Evolutionary conservation across 2,888 invertebrate genomes (phyloP).

Genomic region (Tridacna crocea): DNA sequence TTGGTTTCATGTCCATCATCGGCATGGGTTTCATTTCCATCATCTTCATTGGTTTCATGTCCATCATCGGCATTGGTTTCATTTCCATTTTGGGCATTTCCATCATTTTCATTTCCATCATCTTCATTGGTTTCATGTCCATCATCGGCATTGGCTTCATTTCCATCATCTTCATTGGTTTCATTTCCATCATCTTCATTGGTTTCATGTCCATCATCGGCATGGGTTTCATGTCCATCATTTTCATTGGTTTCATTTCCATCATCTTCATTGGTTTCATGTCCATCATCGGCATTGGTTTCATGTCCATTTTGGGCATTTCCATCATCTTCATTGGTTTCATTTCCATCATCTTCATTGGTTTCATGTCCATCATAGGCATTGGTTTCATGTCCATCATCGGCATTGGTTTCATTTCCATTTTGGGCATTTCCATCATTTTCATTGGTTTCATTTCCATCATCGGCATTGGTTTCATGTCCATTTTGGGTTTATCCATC

Average conservation of each 20-base stretch:
- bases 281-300: constrained; percentile 21
- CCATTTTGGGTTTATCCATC: neutral
- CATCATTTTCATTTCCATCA: constrained; percentile 9
- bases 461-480: constrained; percentile 19
- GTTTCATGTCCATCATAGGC: constrained; percentile 23
- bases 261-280: constrained; percentile 7
- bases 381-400: constrained; percentile 12
- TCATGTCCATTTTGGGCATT: constrained; percentile 14
- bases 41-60: neutral
- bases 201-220: constrained; percentile 24
- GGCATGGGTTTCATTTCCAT: neutral
- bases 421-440: constrained; percentile 1
- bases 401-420: constrained; percentile 19
- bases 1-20: neutral
- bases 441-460: constrained; percentile 23
- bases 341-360: neutral
- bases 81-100: neutral
- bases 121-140: constrained; percentile 14
- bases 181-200: constrained; percentile 13
- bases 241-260: constrained; percentile 9
- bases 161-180: constrained; percentile 6
- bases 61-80: constrained; percentile 19
- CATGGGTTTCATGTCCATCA: constrained; percentile 18
- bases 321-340: constrained; percentile 3
- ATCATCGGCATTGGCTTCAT: constrained; percentile 14